A percentile compares a stretch with the other conserved stretches of the same genome.
These are phyloP conservation scores for Linyphia triangularis DNA, from an alignment of 2,888 invertebrate species.

Conservation along the genomic window DNA sequence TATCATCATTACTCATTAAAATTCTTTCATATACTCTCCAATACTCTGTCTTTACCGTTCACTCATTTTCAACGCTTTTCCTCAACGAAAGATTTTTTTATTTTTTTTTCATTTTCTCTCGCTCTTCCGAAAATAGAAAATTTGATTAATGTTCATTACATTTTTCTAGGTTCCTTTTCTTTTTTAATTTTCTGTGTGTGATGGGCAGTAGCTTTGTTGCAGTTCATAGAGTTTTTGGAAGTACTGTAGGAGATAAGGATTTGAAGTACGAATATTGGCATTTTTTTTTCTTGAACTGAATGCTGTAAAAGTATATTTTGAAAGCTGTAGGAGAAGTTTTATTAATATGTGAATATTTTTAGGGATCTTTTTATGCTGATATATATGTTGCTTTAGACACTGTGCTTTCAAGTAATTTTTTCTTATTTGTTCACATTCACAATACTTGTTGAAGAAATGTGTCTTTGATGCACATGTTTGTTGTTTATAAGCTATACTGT, in stretches of 20 bases:
- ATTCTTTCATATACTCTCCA: conserved; percentile 16
- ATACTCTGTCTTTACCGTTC: conserved; percentile 22
- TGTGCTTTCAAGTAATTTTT: too few species aligned
- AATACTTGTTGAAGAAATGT: too few species aligned
- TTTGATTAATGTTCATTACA: conserved; percentile 70
- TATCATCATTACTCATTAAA: conserved; percentile 52
- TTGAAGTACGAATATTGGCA: background rate
- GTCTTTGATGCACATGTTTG: too few species aligned
- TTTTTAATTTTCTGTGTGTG: background rate
- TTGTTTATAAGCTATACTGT: too few species aligned
- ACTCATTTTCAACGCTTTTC: conserved; percentile 21
- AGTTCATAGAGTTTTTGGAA: background rate
- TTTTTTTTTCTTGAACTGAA: too few species aligned
- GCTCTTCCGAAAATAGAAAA: conserved; percentile 44
- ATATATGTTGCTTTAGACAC: too few species aligned
- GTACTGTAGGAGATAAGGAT: conserved; percentile 6
- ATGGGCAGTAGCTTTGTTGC: conserved; percentile 36
- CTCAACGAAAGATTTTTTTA: background rate
- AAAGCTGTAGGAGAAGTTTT: too few species aligned
- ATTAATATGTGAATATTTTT: too few species aligned
- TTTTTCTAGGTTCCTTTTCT: conserved; percentile 10
- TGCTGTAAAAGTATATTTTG: too few species aligned
- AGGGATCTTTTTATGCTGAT: too few species aligned
- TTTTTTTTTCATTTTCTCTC: conserved; percentile 39
- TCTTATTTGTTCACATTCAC: too few species aligned